These are phyloP conservation scores for Nanger granti DNA, from an alignment of 2,113 vertebrate species.

Conservation along the genomic window DNA sequence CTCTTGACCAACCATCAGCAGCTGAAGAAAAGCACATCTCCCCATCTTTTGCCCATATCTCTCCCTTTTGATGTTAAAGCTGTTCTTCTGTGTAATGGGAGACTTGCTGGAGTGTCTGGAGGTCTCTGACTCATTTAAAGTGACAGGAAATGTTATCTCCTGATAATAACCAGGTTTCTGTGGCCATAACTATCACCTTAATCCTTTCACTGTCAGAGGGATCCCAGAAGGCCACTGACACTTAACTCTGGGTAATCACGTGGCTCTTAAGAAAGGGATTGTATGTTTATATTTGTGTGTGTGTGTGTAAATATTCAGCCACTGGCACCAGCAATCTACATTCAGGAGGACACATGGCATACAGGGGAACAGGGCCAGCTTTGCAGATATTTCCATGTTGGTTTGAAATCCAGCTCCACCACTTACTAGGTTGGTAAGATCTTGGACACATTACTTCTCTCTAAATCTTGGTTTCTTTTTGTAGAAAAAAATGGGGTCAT, in stretches of 20 bases:
- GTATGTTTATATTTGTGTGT: neutral
- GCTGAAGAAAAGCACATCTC: constrained; percentile 44
- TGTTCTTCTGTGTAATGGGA: constrained; percentile 54
- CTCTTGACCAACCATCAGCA: constrained; percentile 60
- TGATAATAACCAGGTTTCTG: constrained; percentile 60
- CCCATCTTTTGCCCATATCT: constrained; percentile 32
- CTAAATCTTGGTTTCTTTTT: constrained; percentile 16
- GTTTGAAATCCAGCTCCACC: neutral
- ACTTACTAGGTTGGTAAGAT: neutral
- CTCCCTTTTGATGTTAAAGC: constrained; percentile 44
- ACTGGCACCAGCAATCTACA: neutral
- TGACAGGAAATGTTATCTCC: constrained; percentile 47
- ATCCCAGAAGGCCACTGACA: constrained; percentile 28
- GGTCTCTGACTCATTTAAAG: constrained; percentile 57
- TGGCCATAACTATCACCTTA: constrained; percentile 18
- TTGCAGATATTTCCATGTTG: neutral
- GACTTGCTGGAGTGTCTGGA: constrained; percentile 26
- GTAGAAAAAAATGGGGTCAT: constrained; percentile 5
- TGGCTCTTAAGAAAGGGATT: neutral
- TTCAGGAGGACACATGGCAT: neutral
- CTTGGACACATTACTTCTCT: neutral
- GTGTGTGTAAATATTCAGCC: neutral
- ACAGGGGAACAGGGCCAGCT: neutral
- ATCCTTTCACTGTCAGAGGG: constrained; percentile 12
- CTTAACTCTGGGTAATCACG: constrained; percentile 9